Evolutionary conservation across 2,113 vertebrate species (phyloP), one percentile per base, ranked within the genome.

Genomic region (Orcinus orca): DNA sequence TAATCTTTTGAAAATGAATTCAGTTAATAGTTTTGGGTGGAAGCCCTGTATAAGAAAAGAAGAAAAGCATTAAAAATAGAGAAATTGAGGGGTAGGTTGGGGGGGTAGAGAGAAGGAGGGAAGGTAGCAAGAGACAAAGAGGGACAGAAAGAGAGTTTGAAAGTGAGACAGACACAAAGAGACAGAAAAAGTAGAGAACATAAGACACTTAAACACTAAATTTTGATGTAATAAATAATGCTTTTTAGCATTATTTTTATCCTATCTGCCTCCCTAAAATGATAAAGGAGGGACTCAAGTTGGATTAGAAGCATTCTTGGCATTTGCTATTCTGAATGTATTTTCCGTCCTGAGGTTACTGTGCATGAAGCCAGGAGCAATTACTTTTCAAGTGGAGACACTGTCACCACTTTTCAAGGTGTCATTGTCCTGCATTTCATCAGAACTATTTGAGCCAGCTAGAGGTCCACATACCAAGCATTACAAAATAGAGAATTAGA

Each of bases 381-480:
- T 98, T 98, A 96, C 97, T 97, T 97, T 98, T 95, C 83, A 93
- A 96, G 97, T 93, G 95, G 96, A 95, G 91, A 50, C 73, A 82
- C 93, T 97, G 95, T 97, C 97, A 95, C 92, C 60, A 77, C 83
- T 65, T 97, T 97, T 96, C 96, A 98, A 95, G 93, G 95, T 97
- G 96, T 98, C 92, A 96, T 95, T 98, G 97, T 96, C 89, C 92
- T 90, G 76, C 83, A 95, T 97, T 97, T 97, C 92, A 97, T 97
- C 84, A 92, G 90, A 93, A 77, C 60, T 84, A 65, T 91, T 97
- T 89, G 86, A 97, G 96, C 93, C 70, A 73, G 93, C 93, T 70
- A 87, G 53, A 96, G 31, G 65, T 36, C 93, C 36, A 67, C 87
- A 96, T 94, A 63, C 58, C 80, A 96, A 71, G 60, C 71, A 97